A percentile compares a stretch with the other conserved stretches of the same genome.
These are phyloP conservation scores for Eumaeus atala DNA, from an alignment of 1,140 invertebrate species.

Conservation along the genomic window DNA sequence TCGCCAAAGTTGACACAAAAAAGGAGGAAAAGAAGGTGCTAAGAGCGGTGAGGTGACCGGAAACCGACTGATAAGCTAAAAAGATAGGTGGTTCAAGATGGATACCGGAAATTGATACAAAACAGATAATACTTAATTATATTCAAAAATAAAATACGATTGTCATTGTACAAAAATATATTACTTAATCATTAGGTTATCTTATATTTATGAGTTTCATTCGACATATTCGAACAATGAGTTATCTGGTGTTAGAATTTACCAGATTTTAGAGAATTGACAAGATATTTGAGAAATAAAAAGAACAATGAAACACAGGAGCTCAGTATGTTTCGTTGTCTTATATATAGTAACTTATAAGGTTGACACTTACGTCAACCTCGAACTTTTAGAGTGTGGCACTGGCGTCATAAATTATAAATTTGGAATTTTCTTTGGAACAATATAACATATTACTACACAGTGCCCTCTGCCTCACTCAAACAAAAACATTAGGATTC, in stretches of 20 bases:
- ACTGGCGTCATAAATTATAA: background rate
- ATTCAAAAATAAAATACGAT: background rate
- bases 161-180: slow-evolving; percentile 4
- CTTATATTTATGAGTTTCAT: background rate
- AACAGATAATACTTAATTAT: too few species aligned
- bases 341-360: too few species aligned
- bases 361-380: too few species aligned
- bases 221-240: background rate
- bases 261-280: background rate
- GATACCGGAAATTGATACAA: too few species aligned
- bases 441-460: background rate
- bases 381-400: background rate
- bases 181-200: background rate
- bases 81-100: too few species aligned
- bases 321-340: too few species aligned
- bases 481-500: too few species aligned
- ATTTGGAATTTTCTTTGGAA: slow-evolving; percentile 2
- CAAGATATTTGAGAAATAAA: background rate
- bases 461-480: too few species aligned
- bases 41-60: too few species aligned
- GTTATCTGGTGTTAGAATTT: background rate
- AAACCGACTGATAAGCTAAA: too few species aligned
- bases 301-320: background rate
- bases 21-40: too few species aligned
- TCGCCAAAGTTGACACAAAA: too few species aligned